A percentile compares a stretch with the other conserved stretches of the same genome.
Evolutionary conservation across 2,113 vertebrate species (phyloP).

Genomic region (Smithornis capensis): DNA sequence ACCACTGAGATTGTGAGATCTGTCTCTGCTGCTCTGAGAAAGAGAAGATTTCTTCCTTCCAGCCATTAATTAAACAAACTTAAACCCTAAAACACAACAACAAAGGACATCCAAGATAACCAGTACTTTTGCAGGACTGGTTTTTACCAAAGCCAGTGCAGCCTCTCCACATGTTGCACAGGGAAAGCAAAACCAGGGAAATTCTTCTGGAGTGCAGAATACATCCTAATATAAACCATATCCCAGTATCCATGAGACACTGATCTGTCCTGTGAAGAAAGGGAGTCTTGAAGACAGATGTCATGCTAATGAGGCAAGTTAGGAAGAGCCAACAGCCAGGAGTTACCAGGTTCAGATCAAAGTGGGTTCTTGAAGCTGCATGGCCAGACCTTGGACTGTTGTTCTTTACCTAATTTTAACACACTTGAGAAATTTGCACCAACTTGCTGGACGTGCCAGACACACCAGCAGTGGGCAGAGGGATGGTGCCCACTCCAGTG

Average conservation of each 20-base stretch:
- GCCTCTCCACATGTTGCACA: not conserved
- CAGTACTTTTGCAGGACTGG: not conserved
- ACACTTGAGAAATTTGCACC: not conserved
- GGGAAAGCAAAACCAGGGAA: not conserved
- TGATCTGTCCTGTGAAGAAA: not conserved
- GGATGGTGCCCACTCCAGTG: not conserved
- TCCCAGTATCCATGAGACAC: not conserved
- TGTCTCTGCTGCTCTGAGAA: not conserved
- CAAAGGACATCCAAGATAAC: not conserved
- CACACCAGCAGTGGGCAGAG: not conserved
- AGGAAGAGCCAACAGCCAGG: not conserved
- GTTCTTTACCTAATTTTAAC: not conserved
- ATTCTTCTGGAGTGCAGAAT: not conserved
- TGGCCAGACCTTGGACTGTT: not conserved
- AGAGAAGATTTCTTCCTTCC: not conserved
- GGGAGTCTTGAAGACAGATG: not conserved
- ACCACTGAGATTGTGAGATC: slow-evolving; percentile 38
- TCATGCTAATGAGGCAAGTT: not conserved
- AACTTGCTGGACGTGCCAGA: not conserved
- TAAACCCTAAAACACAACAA: not conserved
- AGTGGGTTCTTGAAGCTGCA: not conserved
- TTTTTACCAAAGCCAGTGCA: not conserved
- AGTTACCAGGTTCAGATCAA: not conserved
- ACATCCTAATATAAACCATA: not conserved
- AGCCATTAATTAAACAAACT: slow-evolving; percentile 9